Base-by-base conservation (phyloP, 2,797 vertebrate genomes). In the Lagorchestes hirsutus region DNA sequence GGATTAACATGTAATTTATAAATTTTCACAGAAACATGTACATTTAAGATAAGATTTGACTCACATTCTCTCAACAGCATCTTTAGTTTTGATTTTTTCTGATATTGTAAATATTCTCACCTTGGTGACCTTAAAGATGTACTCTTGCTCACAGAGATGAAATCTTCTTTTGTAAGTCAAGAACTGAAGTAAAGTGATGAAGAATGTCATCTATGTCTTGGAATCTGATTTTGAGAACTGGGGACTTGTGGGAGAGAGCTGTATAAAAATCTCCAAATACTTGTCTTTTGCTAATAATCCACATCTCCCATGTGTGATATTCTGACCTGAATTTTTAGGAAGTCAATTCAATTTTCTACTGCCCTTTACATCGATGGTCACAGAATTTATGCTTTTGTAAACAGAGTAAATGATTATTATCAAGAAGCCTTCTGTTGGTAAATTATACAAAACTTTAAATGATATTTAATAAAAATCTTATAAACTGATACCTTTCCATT, bases 201-300 rank as follows among this genome's bases (percentile, higher is more conserved):
- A 95, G 14, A n/a, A 97, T 93, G 18, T 8, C 34, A 95, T 29
- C 59, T 46, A 96, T 87, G 3, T 91, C 52, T 91, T 92, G 22
- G 82, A 90, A 95, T 96, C 95, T 94, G 59, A 46, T 94, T 95
- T 31, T 74, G 31, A 92, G 92, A 55, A 97, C 0, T 58, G 58
- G n/a, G 93, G 95, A 96, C 95, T 92, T 95, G 90, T 95, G 54
- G 62, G 56, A 96, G 95, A 92, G 91, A 28, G 27, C 34, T 95
- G 31, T 90, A 95, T 94, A 95, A 46, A 31, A 40, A 24, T 91
- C 87, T 95, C 56, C 93, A 96, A 93, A 54, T 93, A 58, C 28
- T 50, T 52, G 13, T n/a, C 96, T 93, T 54, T 62, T 22, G 11
- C 40, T 96, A 6, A 54, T 18, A 91, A 67, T 34, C 34, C 31